phyloP scores from a whole-genome alignment of 1,140 invertebrate species.

The Antheraea pernyi region DNA sequence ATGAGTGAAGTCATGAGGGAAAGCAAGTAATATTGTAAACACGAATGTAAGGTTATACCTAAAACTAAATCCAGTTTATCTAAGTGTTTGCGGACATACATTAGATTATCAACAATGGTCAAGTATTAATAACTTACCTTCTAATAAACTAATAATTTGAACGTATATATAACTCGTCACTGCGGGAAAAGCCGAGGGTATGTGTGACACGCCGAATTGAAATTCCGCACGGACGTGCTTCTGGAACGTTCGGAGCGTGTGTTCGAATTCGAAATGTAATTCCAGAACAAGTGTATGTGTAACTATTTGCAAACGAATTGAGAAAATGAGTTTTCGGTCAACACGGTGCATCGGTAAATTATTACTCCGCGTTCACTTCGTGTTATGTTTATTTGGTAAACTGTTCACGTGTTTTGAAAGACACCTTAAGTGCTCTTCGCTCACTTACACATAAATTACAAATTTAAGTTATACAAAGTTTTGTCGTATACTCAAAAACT shows the following conservation, averaged over 20 bases:
- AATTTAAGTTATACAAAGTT: neutral
- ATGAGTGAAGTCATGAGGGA: too few relatives aligned
- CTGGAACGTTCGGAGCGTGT: constrained; percentile 39
- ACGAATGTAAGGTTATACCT: too few relatives aligned
- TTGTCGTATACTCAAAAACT: neutral
- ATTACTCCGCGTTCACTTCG: too few relatives aligned
- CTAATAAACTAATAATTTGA: too few relatives aligned
- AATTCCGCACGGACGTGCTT: constrained; percentile 50
- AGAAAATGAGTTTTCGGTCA: constrained; percentile 45
- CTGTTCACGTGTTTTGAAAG: neutral
- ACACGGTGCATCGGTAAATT: constrained; percentile 8
- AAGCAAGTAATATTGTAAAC: too few relatives aligned
- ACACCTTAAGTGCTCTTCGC: neutral
- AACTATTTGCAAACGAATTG: constrained; percentile 54
- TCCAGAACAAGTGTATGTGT: constrained; percentile 36
- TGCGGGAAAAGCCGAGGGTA: constrained; percentile 47
- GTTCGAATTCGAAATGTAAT: constrained; percentile 58
- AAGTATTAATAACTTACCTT: too few relatives aligned
- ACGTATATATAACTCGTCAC: constrained; percentile 33
- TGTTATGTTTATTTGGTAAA: neutral
- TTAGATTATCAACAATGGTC: too few relatives aligned
- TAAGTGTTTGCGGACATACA: too few relatives aligned
- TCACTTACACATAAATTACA: neutral
- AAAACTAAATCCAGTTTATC: too few relatives aligned
- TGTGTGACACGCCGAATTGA: constrained; percentile 62